Percentiles rank a stretch among this genome's conserved stretches.
Evolutionary conservation across 2,797 vertebrate species (phyloP).

Genomic region (Nasua narica): DNA sequence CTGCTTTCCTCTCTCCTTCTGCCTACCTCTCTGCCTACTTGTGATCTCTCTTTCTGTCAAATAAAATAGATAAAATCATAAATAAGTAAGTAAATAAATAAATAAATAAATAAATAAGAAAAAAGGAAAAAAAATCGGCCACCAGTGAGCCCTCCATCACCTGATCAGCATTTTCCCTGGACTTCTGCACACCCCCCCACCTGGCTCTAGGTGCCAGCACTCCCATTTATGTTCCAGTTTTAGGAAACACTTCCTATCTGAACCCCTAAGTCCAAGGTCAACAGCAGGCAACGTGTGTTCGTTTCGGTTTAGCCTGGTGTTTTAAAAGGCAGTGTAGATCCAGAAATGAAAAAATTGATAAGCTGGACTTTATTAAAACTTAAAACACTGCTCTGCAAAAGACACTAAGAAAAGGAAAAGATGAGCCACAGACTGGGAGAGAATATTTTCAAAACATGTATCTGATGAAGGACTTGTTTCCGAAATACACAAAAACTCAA

Average conservation of each 20-base stretch:
- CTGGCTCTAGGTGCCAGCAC: not conserved
- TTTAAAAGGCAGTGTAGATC: not conserved
- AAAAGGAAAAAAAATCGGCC: not conserved
- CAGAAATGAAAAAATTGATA: not conserved
- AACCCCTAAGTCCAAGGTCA: not conserved
- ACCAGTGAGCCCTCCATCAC: not conserved
- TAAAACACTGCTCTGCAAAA: not conserved
- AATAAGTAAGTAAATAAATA: too few relatives aligned
- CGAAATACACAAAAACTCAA: not conserved
- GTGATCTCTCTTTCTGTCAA: too few relatives aligned
- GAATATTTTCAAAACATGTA: not conserved
- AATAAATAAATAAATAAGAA: too few relatives aligned
- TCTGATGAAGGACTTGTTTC: not conserved
- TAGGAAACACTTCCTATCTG: not conserved
- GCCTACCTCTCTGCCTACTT: too few relatives aligned
- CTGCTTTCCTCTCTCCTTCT: too few relatives aligned
- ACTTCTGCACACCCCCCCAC: not conserved
- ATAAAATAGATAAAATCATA: too few relatives aligned
- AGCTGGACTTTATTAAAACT: not conserved
- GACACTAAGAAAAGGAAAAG: not conserved
- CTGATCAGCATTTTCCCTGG: not conserved
- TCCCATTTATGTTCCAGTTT: not conserved
- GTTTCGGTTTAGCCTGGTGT: not conserved
- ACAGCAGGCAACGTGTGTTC: not conserved
- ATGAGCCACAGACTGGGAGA: not conserved